These are phyloP conservation scores for Anadara kagoshimensis DNA, from an alignment of 1,140 invertebrate species.

Conservation along the genomic window DNA sequence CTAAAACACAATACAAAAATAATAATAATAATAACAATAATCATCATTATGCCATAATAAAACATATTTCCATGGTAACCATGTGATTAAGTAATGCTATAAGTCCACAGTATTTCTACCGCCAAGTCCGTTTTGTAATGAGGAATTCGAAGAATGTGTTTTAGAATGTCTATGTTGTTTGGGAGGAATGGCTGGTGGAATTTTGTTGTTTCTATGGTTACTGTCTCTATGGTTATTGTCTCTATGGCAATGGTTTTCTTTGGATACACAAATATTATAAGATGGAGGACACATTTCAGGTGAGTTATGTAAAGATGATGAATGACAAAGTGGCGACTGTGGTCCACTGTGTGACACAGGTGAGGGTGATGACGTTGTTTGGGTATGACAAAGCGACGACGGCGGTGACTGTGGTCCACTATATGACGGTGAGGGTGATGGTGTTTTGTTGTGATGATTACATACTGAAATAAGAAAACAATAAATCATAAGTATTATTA, in stretches of 20 bases:
- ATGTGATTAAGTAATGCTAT: conserved; percentile 9
- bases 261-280: conserved; percentile 1
- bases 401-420: too few relatives aligned
- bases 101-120: conserved; percentile 12
- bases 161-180: conserved; percentile 40
- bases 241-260: conserved; percentile 3
- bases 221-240: conserved; percentile 21
- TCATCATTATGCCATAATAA: too few relatives aligned
- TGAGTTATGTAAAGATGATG: conserved; percentile 29
- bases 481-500: neutral
- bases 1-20: too few relatives aligned
- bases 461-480: conserved; percentile 27
- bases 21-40: too few relatives aligned
- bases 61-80: neutral
- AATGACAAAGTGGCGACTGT: conserved; percentile 12
- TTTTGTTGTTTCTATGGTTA: conserved; percentile 20
- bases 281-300: neutral
- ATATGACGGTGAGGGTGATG: conserved; percentile 20
- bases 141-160: conserved; percentile 25
- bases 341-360: conserved; percentile 9
- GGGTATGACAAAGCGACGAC: neutral
- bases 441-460: conserved; percentile 34
- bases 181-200: conserved; percentile 40
- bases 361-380: neutral
- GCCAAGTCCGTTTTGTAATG: conserved; percentile 21